Evolutionary conservation across 2,888 invertebrate genomes (phyloP).

Genomic region (Aspidiotus destructor): DNA sequence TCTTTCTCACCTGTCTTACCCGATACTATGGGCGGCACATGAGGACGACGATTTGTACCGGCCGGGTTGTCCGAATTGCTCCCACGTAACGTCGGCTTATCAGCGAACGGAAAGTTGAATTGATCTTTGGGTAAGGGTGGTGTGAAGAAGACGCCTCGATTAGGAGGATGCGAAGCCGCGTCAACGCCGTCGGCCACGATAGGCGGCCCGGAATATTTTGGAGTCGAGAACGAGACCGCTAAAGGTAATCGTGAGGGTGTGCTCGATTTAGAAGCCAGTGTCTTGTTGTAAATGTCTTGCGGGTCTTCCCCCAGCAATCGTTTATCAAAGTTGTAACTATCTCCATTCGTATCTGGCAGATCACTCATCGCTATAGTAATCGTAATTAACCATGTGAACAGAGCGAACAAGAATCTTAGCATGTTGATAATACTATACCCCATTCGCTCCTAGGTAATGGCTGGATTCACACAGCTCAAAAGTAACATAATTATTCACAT

Average conservation of each 20-base stretch:
- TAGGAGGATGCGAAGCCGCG: slow-evolving; percentile 45
- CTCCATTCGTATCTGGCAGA: not conserved
- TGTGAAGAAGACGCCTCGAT: slow-evolving; percentile 63
- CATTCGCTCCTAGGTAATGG: slow-evolving; percentile 2
- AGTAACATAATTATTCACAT: slow-evolving; percentile 9
- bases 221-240: not conserved
- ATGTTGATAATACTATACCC: slow-evolving; percentile 10
- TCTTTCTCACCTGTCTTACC: slow-evolving; percentile 51
- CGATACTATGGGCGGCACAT: slow-evolving; percentile 65
- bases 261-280: slow-evolving; percentile 25
- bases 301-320: slow-evolving; percentile 23
- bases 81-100: slow-evolving; percentile 73
- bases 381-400: slow-evolving; percentile 25
- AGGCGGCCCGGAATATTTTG: slow-evolving; percentile 14
- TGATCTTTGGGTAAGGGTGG: slow-evolving; percentile 76
- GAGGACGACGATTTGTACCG: slow-evolving; percentile 63
- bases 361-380: slow-evolving; percentile 2
- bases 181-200: slow-evolving; percentile 16
- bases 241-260: slow-evolving; percentile 9
- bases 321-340: slow-evolving; percentile 2
- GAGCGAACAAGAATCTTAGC: slow-evolving; percentile 7
- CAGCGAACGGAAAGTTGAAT: slow-evolving; percentile 69
- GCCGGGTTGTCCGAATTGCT: slow-evolving; percentile 51
- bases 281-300: slow-evolving; percentile 20
- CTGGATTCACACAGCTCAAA: not conserved